Base-by-base conservation (phyloP, 1,140 invertebrate genomes). In the Daktulosphaira vitifoliae region DNA sequence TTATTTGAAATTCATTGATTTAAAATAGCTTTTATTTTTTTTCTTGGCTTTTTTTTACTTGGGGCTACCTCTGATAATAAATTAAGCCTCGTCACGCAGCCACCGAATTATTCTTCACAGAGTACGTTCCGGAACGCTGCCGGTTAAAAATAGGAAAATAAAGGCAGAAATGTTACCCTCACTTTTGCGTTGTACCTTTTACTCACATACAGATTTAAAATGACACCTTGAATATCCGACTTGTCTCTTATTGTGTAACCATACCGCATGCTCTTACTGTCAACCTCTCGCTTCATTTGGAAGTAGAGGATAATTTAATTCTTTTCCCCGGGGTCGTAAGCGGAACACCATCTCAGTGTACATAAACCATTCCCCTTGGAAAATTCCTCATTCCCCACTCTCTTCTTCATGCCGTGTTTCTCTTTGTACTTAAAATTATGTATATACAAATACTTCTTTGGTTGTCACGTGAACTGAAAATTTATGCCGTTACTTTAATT, bases 401-500 rank as follows among this genome's bases (percentile, higher is more conserved):
- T 11, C 22, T 16, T 39, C 11, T 18, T 7, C 38, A 4, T 13
- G 52, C 52, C 11, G 18, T 22, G 22, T 39, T 39, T 42, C 2
- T 56, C 20, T 42, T 5, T 33, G 11, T 33, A 33, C 11, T n/a
- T n/a, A n/a, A n/a, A n/a, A n/a, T n/a, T n/a, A 56, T 22, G 8
- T n/a, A 42, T 25, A 37, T 20, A 16, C 18, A 22, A 25, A 56
- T 59, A 46, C 42, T 46, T 33, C 42, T 46, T 29, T 38, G 56
- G 42, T 46, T 62, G 56, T 62, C 56, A 42, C 56, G 56, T 26
- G 56, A 46, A 42, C 54, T 33, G 56, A 33, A 46, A 62, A 62
- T 62, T 62, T 62, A 62, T 62, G 56, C 56, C 56, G 56, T 62
- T 62, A 62, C 56, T 62, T 62, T 62, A 62, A 62, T 62, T 62